A percentile compares a stretch with the other conserved stretches of the same genome.
Evolutionary conservation across 1,140 invertebrate genomes (phyloP).

Genomic region (Drosophila neocordata): DNA sequence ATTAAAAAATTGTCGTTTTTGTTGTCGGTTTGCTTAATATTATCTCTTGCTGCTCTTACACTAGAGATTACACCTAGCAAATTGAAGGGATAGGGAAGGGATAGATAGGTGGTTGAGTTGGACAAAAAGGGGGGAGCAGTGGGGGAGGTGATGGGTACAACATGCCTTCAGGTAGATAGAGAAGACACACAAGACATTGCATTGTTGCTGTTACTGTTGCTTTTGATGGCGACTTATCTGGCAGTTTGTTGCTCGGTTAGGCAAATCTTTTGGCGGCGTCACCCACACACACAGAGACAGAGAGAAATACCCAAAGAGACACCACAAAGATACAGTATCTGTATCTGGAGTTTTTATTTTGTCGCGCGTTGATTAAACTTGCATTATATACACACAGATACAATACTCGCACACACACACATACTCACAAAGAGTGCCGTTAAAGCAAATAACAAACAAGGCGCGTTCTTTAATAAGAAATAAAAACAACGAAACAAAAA

Average conservation of each 20-base stretch:
- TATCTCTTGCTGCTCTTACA: slow-evolving; percentile 70
- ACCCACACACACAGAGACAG: slow-evolving; percentile 17
- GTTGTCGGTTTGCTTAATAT: slow-evolving; percentile 72
- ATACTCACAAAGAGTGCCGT: slow-evolving; percentile 68
- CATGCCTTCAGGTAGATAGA: slow-evolving; percentile 1
- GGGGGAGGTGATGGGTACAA: slow-evolving; percentile 30
- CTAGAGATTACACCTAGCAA: slow-evolving; percentile 70
- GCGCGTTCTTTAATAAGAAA: slow-evolving; percentile 71
- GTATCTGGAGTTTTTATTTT: slow-evolving; percentile 51
- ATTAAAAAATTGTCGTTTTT: slow-evolving; percentile 76
- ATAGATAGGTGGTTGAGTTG: background rate
- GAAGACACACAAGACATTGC: slow-evolving; percentile 43
- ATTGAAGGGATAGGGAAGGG: slow-evolving; percentile 23
- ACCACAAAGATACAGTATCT: slow-evolving; percentile 16
- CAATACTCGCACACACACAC: slow-evolving; percentile 11
- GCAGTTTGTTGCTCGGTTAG: slow-evolving; percentile 44
- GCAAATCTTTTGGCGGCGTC: slow-evolving; percentile 59
- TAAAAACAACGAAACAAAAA: slow-evolving; percentile 39
- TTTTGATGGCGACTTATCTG: slow-evolving; percentile 55
- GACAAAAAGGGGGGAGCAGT: slow-evolving; percentile 43
- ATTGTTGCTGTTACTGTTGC: slow-evolving; percentile 40
- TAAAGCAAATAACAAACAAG: slow-evolving; percentile 67
- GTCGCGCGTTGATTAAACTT: slow-evolving; percentile 77
- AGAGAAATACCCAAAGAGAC: slow-evolving; percentile 3
- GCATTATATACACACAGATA: slow-evolving; percentile 58